phyloP scores from a whole-genome alignment of 2,888 invertebrate species.

The Mayetiola destructor region DNA sequence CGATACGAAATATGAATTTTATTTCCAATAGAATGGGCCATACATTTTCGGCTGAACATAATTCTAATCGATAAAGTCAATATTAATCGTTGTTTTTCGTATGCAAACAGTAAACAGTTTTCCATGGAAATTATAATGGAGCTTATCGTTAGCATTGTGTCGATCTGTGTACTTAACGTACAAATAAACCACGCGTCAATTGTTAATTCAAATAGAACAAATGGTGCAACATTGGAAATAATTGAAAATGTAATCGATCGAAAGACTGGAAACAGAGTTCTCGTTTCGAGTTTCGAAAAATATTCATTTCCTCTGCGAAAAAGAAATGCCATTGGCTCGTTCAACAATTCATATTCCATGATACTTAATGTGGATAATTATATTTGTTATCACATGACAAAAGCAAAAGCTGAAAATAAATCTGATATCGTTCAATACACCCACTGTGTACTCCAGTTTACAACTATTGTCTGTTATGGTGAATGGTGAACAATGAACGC shows the following conservation, averaged over 20 bases:
- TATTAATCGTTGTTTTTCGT: neutral
- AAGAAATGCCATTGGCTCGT: neutral
- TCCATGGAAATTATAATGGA: too few relatives aligned
- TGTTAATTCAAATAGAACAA: too few relatives aligned
- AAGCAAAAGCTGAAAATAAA: neutral
- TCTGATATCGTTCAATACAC: neutral
- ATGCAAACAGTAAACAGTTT: too few relatives aligned
- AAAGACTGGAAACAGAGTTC: neutral
- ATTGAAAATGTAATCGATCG: constrained; percentile 2
- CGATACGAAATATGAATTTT: neutral
- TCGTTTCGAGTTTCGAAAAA: neutral
- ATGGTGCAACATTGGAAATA: too few relatives aligned
- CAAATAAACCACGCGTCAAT: too few relatives aligned
- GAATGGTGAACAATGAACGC: too few relatives aligned
- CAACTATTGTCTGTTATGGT: too few relatives aligned
- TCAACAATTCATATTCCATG: neutral
- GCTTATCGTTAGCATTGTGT: too few relatives aligned
- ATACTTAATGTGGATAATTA: neutral
- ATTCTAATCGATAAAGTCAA: neutral
- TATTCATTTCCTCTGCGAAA: neutral
- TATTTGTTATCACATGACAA: constrained; percentile 10
- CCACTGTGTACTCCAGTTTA: neutral
- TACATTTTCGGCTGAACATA: constrained; percentile 3
- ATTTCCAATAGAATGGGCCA: neutral
- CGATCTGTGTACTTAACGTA: too few relatives aligned